Conservation (phyloP, 2,888 invertebrate species). For the Eurytoma californica region DNA sequence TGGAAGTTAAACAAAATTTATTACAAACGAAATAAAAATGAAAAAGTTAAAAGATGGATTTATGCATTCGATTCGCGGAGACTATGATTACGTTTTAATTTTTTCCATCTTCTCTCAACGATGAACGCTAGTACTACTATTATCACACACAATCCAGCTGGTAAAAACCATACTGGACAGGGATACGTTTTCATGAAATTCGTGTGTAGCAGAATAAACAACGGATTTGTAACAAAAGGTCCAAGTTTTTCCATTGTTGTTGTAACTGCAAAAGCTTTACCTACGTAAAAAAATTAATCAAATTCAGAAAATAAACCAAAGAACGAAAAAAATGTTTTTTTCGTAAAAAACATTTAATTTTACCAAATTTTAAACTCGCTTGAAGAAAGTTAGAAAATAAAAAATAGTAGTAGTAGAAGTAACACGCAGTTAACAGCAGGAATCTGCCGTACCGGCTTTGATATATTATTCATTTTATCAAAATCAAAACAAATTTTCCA, state of each 20-base stretch:
- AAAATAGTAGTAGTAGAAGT: too few relatives aligned
- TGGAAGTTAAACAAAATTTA: too few relatives aligned
- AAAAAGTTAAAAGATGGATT: not conserved
- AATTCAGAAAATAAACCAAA: not conserved
- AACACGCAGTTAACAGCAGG: too few relatives aligned
- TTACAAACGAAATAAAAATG: too few relatives aligned
- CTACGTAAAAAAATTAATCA: constrained; percentile 63
- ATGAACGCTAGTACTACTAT: constrained; percentile 56
- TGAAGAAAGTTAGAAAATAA: too few relatives aligned
- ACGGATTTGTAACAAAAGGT: constrained; percentile 78
- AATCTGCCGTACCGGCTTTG: too few relatives aligned
- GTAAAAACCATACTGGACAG: constrained; percentile 61
- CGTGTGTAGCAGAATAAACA: constrained; percentile 80
- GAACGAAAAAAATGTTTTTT: too few relatives aligned
- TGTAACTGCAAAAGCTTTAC: constrained; percentile 82
- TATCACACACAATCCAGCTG: constrained; percentile 55
- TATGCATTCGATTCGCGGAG: not conserved
- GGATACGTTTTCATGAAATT: constrained; percentile 63
- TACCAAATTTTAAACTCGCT: too few relatives aligned
- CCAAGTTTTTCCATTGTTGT: constrained; percentile 80
- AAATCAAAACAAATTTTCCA: too few relatives aligned
- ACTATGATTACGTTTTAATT: not conserved
- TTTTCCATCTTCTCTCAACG: constrained; percentile 52
- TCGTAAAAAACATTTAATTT: too few relatives aligned
- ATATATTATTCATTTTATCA: too few relatives aligned